A percentile compares a stretch with the other conserved stretches of the same genome.
Evolutionary conservation across 2,113 vertebrate species (phyloP).

Genomic region (Sylvia atricapilla): DNA sequence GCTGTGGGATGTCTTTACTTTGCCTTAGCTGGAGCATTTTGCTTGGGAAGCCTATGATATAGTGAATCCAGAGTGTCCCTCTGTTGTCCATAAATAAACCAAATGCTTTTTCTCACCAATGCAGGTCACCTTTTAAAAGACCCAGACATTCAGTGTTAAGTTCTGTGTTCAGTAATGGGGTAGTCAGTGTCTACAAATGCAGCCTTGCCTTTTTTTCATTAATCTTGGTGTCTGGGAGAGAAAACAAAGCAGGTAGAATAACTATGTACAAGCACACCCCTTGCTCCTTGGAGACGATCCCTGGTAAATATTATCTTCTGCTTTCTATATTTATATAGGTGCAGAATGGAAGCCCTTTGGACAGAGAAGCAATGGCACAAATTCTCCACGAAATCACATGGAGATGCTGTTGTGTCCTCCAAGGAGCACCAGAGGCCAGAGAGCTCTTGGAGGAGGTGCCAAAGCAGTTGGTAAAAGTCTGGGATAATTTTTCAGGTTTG

Average conservation of each 20-base stretch:
- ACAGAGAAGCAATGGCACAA: background rate
- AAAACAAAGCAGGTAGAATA: background rate
- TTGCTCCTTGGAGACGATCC: background rate
- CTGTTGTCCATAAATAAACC: constrained; percentile 19
- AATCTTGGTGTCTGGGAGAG: background rate
- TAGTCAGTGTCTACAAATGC: constrained; percentile 45
- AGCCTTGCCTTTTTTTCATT: background rate
- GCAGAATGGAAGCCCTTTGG: background rate
- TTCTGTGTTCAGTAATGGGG: background rate
- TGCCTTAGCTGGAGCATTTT: background rate
- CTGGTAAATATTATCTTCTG: background rate
- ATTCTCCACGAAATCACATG: background rate
- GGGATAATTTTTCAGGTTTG: background rate
- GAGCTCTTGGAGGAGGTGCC: background rate
- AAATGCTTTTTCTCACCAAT: background rate
- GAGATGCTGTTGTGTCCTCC: background rate
- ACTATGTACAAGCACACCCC: background rate
- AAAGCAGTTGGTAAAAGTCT: background rate
- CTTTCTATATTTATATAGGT: background rate
- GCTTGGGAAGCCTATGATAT: background rate
- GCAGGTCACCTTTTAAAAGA: background rate
- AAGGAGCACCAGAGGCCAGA: background rate
- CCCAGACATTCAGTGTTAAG: background rate
- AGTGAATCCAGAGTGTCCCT: background rate
- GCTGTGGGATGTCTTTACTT: background rate